Evolutionary conservation across 2,797 vertebrate genomes (phyloP).

Genomic region (Sciaenops ocellatus): DNA sequence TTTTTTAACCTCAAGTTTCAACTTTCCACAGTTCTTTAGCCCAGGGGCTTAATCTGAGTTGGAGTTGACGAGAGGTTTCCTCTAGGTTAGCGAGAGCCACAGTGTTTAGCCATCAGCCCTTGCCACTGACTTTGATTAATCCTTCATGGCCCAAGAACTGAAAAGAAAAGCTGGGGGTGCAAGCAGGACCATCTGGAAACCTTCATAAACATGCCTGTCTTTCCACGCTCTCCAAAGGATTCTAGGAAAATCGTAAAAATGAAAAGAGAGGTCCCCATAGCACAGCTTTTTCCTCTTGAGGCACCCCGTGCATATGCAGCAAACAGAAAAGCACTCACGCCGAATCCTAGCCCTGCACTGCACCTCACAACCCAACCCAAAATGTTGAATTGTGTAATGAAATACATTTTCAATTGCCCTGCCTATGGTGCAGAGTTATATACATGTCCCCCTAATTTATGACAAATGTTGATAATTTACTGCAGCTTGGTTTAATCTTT

Average conservation of each 20-base stretch:
- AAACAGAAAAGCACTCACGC: constrained; percentile 59
- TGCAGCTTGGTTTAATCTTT: constrained; percentile 70
- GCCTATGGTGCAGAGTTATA: constrained; percentile 58
- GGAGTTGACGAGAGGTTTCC: constrained; percentile 71
- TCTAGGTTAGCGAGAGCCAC: constrained; percentile 70
- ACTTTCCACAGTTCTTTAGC: constrained; percentile 69
- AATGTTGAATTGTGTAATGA: constrained; percentile 63
- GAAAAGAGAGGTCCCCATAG: constrained; percentile 85
- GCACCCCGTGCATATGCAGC: constrained; percentile 75
- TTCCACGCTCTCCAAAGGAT: constrained; percentile 87
- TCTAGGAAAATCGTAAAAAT: constrained; percentile 90
- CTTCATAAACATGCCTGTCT: constrained; percentile 90
- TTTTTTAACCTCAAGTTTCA: constrained; percentile 74
- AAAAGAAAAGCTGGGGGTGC: constrained; percentile 84
- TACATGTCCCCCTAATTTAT: constrained; percentile 71
- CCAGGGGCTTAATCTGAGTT: constrained; percentile 70
- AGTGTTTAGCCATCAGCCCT: constrained; percentile 82
- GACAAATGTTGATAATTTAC: constrained; percentile 78
- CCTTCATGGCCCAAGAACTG: constrained; percentile 84
- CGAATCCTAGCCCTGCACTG: constrained; percentile 54
- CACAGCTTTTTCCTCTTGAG: constrained; percentile 76
- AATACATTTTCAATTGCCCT: constrained; percentile 69
- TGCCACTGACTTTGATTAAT: constrained; percentile 87
- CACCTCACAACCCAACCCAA: constrained; percentile 52
- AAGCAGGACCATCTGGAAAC: constrained; percentile 88